Evolutionary conservation across 2,888 invertebrate genomes (phyloP), one percentile per base, ranked within the genome.

Genomic region (Chymomyza fuscimana): DNA sequence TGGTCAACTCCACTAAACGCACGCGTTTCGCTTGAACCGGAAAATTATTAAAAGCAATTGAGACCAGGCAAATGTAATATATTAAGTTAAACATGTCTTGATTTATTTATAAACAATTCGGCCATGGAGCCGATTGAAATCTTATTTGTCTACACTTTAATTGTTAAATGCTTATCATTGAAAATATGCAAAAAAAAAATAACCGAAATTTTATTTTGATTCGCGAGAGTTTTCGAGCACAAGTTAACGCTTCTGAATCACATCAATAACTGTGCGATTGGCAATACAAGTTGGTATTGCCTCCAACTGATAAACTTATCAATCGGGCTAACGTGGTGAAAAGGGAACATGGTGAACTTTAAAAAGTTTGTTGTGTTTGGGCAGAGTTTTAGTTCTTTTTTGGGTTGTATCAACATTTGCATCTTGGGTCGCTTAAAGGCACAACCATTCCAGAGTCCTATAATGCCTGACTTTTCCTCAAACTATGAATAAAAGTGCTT

Each of bases 1-100:
- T 86, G 50, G 77, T 77, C 50, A 91, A 71, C 65, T 87, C 89
- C 16, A 87, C 72, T 15, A 84, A 80, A 40, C 78, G 77, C 16
- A 90, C 81, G 62, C 77, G 76, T 46, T 80, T 89, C 0, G 82
- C 73, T 9, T 63, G 25, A 16, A 15, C 60, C n/a, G 32, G n/a
- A n/a, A 6, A 4, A 32, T 32, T 22, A 15, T 12, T 29, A 22
- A 0, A 74, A 16, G 22, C 54, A 15, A 69, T 50, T 10, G 72
- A 22, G 5, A 77, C 36, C 10, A 74, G 6, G 40, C 61, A 59
- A 5, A 19, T 61, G 2, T 63, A 22, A 12, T 66, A 40, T 29
- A 73, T 46, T 6, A 72, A 15, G 68, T 62, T 73, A 0, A 65
- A 56, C 86, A 77, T 74, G 25, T 68, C 36, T 29, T 29, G 64